These are phyloP conservation scores for Drosophila seguyi DNA, from an alignment of 1,140 invertebrate genomes.

Conservation along the genomic window DNA sequence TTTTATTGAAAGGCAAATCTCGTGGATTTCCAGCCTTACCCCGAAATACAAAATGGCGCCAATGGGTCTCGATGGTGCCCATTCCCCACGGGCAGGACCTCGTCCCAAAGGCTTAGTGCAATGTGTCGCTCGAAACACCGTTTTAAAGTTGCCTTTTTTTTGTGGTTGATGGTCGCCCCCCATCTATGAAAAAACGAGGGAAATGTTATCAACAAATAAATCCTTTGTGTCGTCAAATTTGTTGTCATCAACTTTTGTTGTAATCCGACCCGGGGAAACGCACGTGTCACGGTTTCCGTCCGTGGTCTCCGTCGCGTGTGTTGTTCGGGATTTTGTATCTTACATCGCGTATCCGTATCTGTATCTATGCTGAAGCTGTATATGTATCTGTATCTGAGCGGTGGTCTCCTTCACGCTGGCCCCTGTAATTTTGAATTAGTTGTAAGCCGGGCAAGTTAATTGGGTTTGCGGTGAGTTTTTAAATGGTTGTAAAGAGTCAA, in stretches of 20 bases:
- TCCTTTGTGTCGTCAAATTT: conserved; percentile 85
- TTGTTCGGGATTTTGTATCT: conserved; percentile 43
- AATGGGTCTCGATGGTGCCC: conserved; percentile 57
- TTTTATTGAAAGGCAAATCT: conserved; percentile 85
- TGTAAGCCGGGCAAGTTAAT: conserved; percentile 64
- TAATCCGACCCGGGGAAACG: conserved; percentile 67
- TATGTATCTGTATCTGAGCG: conserved; percentile 18
- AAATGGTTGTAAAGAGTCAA: background rate
- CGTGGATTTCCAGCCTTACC: conserved; percentile 75
- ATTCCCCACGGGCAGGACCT: conserved; percentile 32
- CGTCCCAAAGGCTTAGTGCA: conserved; percentile 75
- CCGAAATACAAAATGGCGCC: conserved; percentile 72
- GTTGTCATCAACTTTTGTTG: conserved; percentile 64
- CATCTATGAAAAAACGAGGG: conserved; percentile 11
- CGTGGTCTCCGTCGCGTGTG: conserved; percentile 55
- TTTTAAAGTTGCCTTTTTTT: conserved; percentile 75
- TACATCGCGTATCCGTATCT: conserved; percentile 6
- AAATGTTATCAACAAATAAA: conserved; percentile 83
- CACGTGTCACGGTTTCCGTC: conserved; percentile 63
- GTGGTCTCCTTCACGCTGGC: conserved; percentile 8
- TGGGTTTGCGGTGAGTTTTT: conserved; percentile 41
- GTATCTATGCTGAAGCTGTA: conserved; percentile 23
- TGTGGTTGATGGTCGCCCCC: background rate
- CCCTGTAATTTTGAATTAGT: conserved; percentile 67
- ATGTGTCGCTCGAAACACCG: conserved; percentile 49